A percentile compares a stretch with the other conserved stretches of the same genome.
Conservation (phyloP, 2,113 vertebrate species). For the Agapornis roseicollis region DNA sequence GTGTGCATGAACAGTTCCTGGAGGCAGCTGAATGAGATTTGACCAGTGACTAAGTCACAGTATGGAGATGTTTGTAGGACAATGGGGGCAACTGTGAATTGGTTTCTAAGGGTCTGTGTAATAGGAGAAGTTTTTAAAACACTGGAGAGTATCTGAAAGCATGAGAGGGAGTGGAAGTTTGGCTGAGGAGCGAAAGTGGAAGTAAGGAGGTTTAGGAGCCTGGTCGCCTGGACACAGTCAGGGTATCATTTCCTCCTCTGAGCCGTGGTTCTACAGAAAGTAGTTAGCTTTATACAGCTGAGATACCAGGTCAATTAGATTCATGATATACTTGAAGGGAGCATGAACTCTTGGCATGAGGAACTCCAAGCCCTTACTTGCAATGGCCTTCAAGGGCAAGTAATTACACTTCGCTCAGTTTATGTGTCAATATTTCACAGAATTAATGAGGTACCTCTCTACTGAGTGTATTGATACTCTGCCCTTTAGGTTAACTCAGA, state of each 20-base stretch:
- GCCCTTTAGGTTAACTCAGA: not conserved
- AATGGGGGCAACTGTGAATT: not conserved
- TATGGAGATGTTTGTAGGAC: not conserved
- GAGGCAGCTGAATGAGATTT: not conserved
- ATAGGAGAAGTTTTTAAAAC: not conserved
- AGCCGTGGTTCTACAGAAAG: not conserved
- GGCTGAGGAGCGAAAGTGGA: not conserved
- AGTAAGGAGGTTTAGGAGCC: not conserved
- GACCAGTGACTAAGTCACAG: not conserved
- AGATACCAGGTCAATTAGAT: not conserved
- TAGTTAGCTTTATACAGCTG: not conserved
- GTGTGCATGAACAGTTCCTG: accelerated
- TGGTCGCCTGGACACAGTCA: accelerated
- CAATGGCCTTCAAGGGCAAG: not conserved
- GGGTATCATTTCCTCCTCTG: not conserved
- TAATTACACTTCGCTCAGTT: not conserved
- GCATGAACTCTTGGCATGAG: not conserved
- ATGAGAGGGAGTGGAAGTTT: not conserved
- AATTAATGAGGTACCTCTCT: not conserved
- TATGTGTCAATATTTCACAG: conserved; percentile 13
- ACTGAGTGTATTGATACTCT: not conserved
- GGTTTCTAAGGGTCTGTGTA: not conserved
- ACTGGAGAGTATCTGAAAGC: not conserved
- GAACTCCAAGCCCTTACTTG: not conserved
- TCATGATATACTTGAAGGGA: not conserved